Base-by-base conservation (phyloP, 2,888 invertebrate species). In the Anagyrus pseudococci region DNA sequence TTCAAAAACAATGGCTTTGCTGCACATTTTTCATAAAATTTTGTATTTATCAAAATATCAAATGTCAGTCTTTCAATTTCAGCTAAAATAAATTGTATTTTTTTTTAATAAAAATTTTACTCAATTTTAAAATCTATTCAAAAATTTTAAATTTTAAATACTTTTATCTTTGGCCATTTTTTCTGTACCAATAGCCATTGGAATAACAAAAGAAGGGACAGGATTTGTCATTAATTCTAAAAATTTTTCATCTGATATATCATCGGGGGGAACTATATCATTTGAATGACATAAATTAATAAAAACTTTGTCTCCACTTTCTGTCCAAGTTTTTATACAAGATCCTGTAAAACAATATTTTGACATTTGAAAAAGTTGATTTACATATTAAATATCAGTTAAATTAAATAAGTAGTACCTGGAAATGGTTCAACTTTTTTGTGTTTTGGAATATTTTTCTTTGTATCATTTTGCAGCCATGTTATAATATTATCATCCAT, bases 131-230 rank as follows among this genome's bases (percentile, higher is more conserved):
- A 33, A 49, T 15, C 25, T 20, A 22, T n/a, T n/a, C n/a, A n/a
- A n/a, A 37, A 58, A 55, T 37, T 4, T 13, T 53, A 44, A 44
- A n/a, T 44, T 41, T 13, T 47, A 37, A 1, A 69, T 70, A 84
- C 86, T 85, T 78, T 93, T 94, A 77, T 95, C 95, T 22, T 83
- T 81, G 74, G 93, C 94, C 6, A 85, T 85, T 70, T 90, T 88
- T 4, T 91, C 87, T 75, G 91, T 90, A 0, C 94, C 94, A 68
- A 96, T 90, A 77, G 95, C 95, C 92, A 96, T 92, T 0, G 96
- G 96, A 47, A 96, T 88, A 66, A 90, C 84, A 79, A 88, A 96
- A 3, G 88, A 85, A 0, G 90, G 87, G 58, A 87, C 86, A 72
- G 92, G 90, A 58, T 87, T 87, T 76, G 89, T 87, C 13, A 75